Conservation (phyloP, 2,888 invertebrate genomes). For the Eupithecia tripunctaria region DNA sequence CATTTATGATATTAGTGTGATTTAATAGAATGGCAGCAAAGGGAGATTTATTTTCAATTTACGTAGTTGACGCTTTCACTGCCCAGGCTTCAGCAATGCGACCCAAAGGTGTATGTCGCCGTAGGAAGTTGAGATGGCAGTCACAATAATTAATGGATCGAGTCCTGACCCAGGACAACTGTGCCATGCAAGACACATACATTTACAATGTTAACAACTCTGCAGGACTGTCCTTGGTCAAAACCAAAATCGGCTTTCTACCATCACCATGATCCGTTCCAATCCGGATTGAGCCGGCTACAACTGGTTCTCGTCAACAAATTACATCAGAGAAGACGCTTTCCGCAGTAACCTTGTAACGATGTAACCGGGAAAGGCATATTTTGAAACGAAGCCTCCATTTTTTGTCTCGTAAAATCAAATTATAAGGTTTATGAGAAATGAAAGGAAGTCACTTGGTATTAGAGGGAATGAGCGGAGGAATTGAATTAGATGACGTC, state of each 20-base stretch:
- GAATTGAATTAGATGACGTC: slow-evolving; percentile 26
- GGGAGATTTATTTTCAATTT: too few relatives aligned
- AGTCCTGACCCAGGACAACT: background rate
- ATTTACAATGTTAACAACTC: too few relatives aligned
- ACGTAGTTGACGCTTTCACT: too few relatives aligned
- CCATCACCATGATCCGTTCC: background rate
- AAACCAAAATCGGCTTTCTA: slow-evolving; percentile 11
- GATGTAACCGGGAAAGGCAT: slow-evolving; percentile 33
- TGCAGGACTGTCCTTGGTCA: background rate
- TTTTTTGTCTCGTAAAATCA: slow-evolving; percentile 36
- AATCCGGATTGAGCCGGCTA: slow-evolving; percentile 39
- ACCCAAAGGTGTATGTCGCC: too few relatives aligned
- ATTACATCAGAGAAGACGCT: slow-evolving; percentile 44
- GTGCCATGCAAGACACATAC: background rate
- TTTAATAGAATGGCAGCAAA: too few relatives aligned
- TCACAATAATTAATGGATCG: background rate
- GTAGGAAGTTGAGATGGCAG: too few relatives aligned
- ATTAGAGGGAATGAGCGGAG: slow-evolving; percentile 18
- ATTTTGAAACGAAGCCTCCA: slow-evolving; percentile 32
- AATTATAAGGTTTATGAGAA: slow-evolving; percentile 34
- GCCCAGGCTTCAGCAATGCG: too few relatives aligned
- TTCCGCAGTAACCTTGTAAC: slow-evolving; percentile 41
- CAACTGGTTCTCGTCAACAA: slow-evolving; percentile 45
- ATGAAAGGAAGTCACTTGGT: slow-evolving; percentile 29
- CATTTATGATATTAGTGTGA: too few relatives aligned